Evolutionary conservation across 92 coral and sea anemone species (phyloP).

Genomic region (Paramuricea clavata): DNA sequence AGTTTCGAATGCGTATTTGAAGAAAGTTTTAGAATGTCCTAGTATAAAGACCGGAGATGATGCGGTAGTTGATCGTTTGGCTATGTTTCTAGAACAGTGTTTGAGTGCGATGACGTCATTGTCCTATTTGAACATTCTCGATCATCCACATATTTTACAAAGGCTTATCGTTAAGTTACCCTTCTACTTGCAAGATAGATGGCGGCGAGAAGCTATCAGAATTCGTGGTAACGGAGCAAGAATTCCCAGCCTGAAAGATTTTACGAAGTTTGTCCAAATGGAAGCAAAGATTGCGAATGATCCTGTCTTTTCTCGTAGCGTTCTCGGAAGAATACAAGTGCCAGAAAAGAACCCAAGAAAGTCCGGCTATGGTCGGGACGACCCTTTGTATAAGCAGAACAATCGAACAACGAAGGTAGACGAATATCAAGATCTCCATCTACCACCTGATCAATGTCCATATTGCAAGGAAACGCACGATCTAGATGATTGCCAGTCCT

Average conservation of each 20-base stretch:
- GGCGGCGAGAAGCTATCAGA: constrained; percentile 47
- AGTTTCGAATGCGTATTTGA: constrained; percentile 56
- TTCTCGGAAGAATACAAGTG: constrained; percentile 18
- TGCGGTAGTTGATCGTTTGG: constrained; percentile 42
- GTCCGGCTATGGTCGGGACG: neutral
- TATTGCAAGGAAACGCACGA: constrained; percentile 53
- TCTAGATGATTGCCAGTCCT: constrained; percentile 42
- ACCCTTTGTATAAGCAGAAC: neutral
- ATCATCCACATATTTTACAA: constrained; percentile 59
- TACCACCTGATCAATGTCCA: neutral
- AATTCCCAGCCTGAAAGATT: constrained; percentile 22
- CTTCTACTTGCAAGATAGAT: constrained; percentile 32
- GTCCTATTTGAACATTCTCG: constrained; percentile 28
- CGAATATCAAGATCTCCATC: neutral
- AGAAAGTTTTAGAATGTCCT: constrained; percentile 58
- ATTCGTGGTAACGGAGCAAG: neutral
- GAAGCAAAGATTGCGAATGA: constrained; percentile 52
- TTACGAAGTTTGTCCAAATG: constrained; percentile 30
- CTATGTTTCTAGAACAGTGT: constrained; percentile 57
- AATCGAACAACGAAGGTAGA: neutral
- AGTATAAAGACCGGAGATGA: constrained; percentile 52
- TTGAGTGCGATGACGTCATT: constrained; percentile 51
- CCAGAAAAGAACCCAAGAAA: neutral
- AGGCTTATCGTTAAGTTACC: constrained; percentile 35
- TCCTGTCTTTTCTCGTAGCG: constrained; percentile 44